A percentile compares a stretch with the other conserved stretches of the same genome.
phyloP scores from a whole-genome alignment of 2,888 invertebrate species.

The Sinhomidia bicolor region DNA sequence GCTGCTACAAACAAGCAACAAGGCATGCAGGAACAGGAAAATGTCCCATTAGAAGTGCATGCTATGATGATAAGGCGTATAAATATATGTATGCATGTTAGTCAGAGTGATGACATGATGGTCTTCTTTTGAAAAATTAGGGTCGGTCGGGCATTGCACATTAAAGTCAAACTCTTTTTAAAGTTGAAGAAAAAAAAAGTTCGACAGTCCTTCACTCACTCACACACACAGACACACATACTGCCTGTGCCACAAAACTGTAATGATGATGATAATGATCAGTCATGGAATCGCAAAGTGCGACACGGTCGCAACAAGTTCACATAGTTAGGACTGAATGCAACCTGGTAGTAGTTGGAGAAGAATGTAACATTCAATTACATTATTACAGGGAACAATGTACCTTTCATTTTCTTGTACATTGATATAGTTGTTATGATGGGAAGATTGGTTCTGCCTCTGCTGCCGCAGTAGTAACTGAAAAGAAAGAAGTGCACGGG shows the following conservation, averaged over 20 bases:
- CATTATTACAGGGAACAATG: conserved; percentile 21
- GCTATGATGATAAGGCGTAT: not conserved
- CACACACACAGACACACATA: too few species aligned
- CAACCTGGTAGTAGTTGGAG: too few species aligned
- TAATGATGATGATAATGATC: not conserved
- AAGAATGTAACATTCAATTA: conserved; percentile 37
- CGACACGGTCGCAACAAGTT: conserved; percentile 45
- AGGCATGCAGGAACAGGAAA: not conserved
- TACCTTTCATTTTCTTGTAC: conserved; percentile 52
- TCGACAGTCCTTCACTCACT: not conserved
- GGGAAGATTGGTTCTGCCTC: conserved; percentile 71
- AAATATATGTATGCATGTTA: not conserved
- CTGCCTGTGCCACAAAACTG: too few species aligned
- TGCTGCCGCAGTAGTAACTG: not conserved
- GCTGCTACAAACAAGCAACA: not conserved
- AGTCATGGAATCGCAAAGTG: not conserved
- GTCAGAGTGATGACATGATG: not conserved
- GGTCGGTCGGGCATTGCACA: conserved; percentile 35
- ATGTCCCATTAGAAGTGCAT: not conserved
- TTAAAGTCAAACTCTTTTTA: conserved; percentile 35
- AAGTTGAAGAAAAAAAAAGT: not conserved
- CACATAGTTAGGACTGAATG: not conserved
- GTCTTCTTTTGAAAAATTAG: conserved; percentile 59
- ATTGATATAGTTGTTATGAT: conserved; percentile 75
- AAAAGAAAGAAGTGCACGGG: not conserved